Percentiles rank a stretch among this genome's conserved stretches.
phyloP scores from a whole-genome alignment of 1,140 invertebrate species.

The Marisa cornuarietis region DNA sequence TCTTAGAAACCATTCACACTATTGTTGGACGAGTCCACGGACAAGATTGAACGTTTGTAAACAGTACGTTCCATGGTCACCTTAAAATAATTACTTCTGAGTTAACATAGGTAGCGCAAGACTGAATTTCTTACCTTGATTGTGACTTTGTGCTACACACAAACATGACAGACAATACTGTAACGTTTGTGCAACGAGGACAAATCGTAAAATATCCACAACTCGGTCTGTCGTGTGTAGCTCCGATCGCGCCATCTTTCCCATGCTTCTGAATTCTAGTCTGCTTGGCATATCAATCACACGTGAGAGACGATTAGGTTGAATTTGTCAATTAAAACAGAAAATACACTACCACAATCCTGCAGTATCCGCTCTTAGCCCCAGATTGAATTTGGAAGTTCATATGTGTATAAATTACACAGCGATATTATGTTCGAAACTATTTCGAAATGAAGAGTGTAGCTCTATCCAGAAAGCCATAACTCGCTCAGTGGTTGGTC shows the following conservation, averaged over 20 bases:
- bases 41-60: constrained; percentile 24
- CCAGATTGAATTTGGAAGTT: too few relatives aligned
- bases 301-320: neutral
- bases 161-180: constrained; percentile 51
- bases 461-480: constrained; percentile 28
- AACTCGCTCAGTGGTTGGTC: constrained; percentile 38
- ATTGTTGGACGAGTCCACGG: constrained; percentile 14
- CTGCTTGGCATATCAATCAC: constrained; percentile 10
- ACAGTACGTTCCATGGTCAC: constrained; percentile 18
- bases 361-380: too few relatives aligned
- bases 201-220: constrained; percentile 59
- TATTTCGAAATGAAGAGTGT: constrained; percentile 14
- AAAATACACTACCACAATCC: too few relatives aligned
- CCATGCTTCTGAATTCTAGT: constrained; percentile 39
- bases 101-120: neutral
- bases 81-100: neutral
- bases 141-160: constrained; percentile 62
- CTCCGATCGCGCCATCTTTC: constrained; percentile 64
- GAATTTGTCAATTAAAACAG: neutral
- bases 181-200: constrained; percentile 59
- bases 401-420: too few relatives aligned
- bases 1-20: neutral
- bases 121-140: constrained; percentile 61
- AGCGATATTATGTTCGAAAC: constrained; percentile 29
- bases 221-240: constrained; percentile 55